Conservation (phyloP, 2,113 vertebrate species). For the Bubo scandiacus region DNA sequence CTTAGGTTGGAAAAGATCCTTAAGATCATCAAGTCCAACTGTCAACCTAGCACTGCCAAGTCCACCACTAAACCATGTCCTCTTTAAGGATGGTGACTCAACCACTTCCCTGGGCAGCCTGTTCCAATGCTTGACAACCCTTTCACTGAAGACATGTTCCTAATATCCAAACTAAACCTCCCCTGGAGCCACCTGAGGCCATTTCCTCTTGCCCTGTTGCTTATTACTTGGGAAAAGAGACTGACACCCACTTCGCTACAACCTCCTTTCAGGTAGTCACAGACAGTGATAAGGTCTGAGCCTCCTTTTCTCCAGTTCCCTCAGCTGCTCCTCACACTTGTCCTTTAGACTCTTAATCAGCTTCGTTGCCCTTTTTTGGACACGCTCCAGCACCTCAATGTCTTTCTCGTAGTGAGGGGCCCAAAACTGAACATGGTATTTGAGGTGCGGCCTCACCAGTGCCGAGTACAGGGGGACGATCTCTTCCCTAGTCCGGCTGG, state of each 20-base stretch:
- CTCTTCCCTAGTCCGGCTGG: too few relatives aligned
- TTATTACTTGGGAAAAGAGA: not conserved
- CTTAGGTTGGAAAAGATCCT: not conserved
- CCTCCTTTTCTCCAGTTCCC: not conserved
- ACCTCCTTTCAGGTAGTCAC: not conserved
- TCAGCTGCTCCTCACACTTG: not conserved
- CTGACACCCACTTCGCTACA: accelerated
- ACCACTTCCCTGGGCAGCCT: not conserved
- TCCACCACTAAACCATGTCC: not conserved
- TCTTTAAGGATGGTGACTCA: not conserved
- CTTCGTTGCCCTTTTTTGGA: not conserved
- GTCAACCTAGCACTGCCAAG: not conserved
- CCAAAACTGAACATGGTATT: too few relatives aligned
- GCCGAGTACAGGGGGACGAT: too few relatives aligned
- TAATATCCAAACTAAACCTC: not conserved
- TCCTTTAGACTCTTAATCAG: not conserved
- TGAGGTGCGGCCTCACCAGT: too few relatives aligned
- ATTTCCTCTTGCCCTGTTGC: not conserved
- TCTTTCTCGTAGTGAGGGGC: not conserved
- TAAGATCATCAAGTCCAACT: not conserved
- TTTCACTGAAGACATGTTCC: not conserved
- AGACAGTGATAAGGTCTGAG: not conserved
- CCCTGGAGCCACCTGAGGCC: not conserved
- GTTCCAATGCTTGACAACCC: not conserved
- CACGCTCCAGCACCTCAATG: not conserved